Evolutionary conservation across 2,797 vertebrate genomes (phyloP).

Genomic region (Monodelphis domestica): DNA sequence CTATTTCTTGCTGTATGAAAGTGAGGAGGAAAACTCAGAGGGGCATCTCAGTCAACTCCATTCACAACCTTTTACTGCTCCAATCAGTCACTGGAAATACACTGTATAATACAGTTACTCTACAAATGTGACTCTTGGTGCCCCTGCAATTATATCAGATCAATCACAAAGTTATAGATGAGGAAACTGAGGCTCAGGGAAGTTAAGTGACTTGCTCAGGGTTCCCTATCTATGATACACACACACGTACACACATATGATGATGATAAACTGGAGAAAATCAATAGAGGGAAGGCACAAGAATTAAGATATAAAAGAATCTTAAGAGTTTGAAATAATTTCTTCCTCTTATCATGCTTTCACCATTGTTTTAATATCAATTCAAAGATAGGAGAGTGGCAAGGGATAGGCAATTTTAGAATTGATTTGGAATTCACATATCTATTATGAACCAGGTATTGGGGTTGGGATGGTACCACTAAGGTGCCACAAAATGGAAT

Average conservation of each 20-base stretch:
- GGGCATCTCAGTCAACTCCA: neutral
- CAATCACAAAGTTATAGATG: neutral
- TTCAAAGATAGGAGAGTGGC: too few relatives aligned
- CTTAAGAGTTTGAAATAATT: neutral
- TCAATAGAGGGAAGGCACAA: neutral
- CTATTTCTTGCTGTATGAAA: neutral
- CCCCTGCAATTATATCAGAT: neutral
- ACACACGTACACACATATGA: too few relatives aligned
- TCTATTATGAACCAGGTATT: slow-evolving; percentile 12
- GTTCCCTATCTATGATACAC: too few relatives aligned
- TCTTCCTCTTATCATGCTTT: neutral
- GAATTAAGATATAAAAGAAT: neutral
- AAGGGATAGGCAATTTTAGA: too few relatives aligned
- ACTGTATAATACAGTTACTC: neutral
- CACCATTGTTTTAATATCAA: neutral
- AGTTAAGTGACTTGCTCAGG: too few relatives aligned
- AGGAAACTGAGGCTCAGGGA: too few relatives aligned
- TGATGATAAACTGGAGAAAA: neutral
- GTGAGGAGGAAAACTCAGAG: neutral
- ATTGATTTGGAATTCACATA: slow-evolving; percentile 1
- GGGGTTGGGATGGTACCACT: neutral
- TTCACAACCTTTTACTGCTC: neutral
- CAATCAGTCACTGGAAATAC: neutral
- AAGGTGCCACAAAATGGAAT: neutral
- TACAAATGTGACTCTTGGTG: neutral